Evolutionary conservation across 2,113 vertebrate species (phyloP).

Genomic region (Canis aureus): DNA sequence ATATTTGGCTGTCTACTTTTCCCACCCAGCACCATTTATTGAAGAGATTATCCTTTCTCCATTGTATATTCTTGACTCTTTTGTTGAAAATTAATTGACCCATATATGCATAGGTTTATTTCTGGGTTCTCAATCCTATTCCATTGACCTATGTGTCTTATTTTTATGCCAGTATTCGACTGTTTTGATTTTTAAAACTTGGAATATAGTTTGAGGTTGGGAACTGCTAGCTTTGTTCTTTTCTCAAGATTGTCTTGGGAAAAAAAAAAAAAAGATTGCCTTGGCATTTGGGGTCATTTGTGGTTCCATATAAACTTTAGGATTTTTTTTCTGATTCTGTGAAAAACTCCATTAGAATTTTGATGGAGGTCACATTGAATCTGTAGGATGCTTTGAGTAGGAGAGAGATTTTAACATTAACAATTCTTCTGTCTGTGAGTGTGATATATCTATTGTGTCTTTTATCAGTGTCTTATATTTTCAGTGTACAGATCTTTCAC

Average conservation of each 20-base stretch:
- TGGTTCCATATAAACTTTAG: not conserved
- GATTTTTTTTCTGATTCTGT: not conserved
- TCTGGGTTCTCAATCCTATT: not conserved
- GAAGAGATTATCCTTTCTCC: not conserved
- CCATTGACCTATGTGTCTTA: not conserved
- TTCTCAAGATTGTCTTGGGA: not conserved
- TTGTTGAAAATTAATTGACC: not conserved
- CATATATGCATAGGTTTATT: not conserved
- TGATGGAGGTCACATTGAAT: not conserved
- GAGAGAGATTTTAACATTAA: not conserved
- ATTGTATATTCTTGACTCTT: not conserved
- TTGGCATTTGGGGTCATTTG: not conserved
- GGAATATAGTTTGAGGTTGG: not conserved
- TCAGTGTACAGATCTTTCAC: not conserved
- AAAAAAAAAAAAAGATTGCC: not conserved
- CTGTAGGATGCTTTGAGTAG: not conserved
- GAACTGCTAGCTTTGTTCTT: not conserved
- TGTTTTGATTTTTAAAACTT: not conserved
- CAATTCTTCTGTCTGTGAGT: not conserved
- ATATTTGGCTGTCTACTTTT: not conserved
- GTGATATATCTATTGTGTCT: not conserved
- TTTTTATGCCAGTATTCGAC: not conserved
- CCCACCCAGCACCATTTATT: not conserved
- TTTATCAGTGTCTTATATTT: not conserved
- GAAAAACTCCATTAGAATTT: not conserved